Conservation (phyloP, 2,797 vertebrate genomes). For the Acrocephalus scirpaceus region DNA sequence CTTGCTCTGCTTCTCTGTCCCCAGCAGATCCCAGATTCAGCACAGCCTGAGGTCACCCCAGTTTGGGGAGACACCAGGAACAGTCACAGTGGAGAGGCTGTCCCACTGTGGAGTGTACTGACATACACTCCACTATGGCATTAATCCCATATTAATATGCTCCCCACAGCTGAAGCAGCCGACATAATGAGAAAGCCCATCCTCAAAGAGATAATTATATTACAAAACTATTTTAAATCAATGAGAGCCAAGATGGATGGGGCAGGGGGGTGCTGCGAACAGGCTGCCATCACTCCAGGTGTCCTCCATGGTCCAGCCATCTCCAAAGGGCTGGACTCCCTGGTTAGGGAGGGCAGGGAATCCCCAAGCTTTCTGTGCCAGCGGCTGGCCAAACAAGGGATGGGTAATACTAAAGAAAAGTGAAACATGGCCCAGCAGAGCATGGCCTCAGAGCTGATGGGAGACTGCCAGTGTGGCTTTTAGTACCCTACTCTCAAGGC, state of each 20-base stretch:
- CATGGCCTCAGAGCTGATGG: fast-evolving
- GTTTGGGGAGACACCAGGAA: fast-evolving
- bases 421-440: background rate
- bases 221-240: conserved; percentile 42
- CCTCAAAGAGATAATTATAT: background rate
- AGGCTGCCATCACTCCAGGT: background rate
- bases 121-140: fast-evolving
- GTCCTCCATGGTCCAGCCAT: background rate
- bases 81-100: background rate
- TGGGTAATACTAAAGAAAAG: background rate
- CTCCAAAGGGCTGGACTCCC: background rate
- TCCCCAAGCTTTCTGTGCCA: background rate
- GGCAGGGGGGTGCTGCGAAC: background rate
- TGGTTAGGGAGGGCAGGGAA: background rate
- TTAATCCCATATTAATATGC: conserved; percentile 10
- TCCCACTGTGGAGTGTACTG: no score
- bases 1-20: background rate
- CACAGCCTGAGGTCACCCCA: background rate
- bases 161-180: background rate
- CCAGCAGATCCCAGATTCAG: background rate
- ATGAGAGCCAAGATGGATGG: background rate
- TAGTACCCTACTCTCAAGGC: background rate
- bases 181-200: background rate
- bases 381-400: background rate
- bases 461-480: background rate